Percentiles rank a stretch among this genome's conserved stretches.
These are phyloP conservation scores for Theonella swinhoei DNA, from an alignment of 37 sponge, comb jelly and placozoan genomes.

Conservation along the genomic window DNA sequence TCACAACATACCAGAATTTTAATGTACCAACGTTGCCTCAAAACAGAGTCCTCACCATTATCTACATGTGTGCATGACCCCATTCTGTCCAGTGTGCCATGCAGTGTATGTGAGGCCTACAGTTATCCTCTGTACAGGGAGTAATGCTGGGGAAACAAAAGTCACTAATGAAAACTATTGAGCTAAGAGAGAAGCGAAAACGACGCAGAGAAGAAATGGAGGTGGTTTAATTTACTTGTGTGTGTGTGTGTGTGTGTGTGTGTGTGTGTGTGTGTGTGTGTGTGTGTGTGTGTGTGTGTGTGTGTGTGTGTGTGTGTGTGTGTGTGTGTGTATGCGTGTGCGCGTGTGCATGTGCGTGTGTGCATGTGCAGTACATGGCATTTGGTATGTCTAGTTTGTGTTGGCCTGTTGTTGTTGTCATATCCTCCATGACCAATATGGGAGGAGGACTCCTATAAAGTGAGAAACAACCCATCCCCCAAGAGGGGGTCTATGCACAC, in stretches of 20 bases:
- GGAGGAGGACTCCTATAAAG: too few relatives aligned
- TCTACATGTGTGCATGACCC: too few relatives aligned
- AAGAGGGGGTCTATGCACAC: too few relatives aligned
- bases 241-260: not conserved
- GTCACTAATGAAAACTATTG: constrained; percentile 67
- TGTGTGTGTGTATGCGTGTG: not conserved
- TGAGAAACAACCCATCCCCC: too few relatives aligned
- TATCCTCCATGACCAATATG: not conserved
- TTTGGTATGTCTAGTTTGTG: not conserved
- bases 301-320: not conserved
- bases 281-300: not conserved
- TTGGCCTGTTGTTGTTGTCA: not conserved
- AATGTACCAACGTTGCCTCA: too few relatives aligned
- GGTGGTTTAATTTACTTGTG: constrained; percentile 34
- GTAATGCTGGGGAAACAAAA: constrained; percentile 66
- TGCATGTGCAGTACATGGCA: not conserved
- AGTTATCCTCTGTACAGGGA: too few relatives aligned
- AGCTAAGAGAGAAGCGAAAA: constrained; percentile 77
- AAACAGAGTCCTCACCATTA: too few relatives aligned
- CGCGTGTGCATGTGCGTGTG: not conserved
- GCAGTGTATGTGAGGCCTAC: too few relatives aligned
- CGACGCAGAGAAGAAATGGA: constrained; percentile 70
- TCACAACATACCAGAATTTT: too few relatives aligned
- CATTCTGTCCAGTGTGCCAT: too few relatives aligned
- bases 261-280: not conserved